Conservation (phyloP, 1,140 invertebrate species). For the Stenopsyche tienmushanensis region DNA sequence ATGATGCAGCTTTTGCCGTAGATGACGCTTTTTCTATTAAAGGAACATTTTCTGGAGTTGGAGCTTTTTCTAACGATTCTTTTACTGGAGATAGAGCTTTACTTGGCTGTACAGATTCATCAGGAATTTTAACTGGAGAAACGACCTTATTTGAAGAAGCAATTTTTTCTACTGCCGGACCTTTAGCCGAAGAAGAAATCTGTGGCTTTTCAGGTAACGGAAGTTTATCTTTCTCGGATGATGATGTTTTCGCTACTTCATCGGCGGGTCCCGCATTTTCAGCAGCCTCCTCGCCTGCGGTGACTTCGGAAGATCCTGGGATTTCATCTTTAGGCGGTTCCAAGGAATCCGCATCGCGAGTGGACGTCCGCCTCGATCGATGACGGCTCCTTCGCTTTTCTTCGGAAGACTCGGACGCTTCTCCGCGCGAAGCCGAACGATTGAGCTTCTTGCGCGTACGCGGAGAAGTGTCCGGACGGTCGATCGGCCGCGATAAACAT, state of each 20-base stretch:
- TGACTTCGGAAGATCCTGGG: slow-evolving; percentile 3
- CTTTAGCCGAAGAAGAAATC: too few species aligned
- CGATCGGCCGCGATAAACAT: slow-evolving; percentile 33
- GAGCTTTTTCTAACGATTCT: neutral
- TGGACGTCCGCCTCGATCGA: slow-evolving; percentile 32
- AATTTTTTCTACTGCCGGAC: neutral
- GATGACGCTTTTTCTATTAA: neutral
- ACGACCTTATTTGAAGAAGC: too few species aligned
- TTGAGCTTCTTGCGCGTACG: slow-evolving; percentile 26
- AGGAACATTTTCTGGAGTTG: neutral
- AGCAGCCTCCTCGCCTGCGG: neutral
- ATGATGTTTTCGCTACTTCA: too few species aligned
- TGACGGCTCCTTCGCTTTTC: slow-evolving; percentile 28
- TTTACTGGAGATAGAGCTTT: neutral
- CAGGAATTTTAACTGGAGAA: neutral
- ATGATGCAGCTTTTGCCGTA: too few species aligned
- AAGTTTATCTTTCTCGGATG: neutral
- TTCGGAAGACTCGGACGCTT: slow-evolving; percentile 27
- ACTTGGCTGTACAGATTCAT: neutral
- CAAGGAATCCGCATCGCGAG: neutral
- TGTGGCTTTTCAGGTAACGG: neutral
- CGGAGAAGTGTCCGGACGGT: slow-evolving; percentile 24
- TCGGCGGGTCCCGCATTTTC: too few species aligned
- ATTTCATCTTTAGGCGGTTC: slow-evolving; percentile 1
- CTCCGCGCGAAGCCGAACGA: slow-evolving; percentile 16